Percentiles rank a stretch among this genome's conserved stretches.
Conservation (phyloP, 2,888 invertebrate species). For the Leucophenga montana region DNA sequence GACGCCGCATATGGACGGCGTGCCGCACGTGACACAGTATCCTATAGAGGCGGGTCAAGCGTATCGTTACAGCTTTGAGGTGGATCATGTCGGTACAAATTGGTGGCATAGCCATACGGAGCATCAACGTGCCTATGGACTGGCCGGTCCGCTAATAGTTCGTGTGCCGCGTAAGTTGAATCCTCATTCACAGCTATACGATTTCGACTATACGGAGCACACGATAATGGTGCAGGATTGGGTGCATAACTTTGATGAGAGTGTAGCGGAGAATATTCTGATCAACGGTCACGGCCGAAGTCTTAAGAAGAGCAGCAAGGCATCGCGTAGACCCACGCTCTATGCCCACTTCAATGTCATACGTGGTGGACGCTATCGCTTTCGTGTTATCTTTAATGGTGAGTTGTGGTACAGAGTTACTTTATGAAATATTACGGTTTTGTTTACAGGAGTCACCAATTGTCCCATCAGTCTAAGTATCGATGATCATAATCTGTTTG, state of each 20-base stretch:
- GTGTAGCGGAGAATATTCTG: conserved; percentile 60
- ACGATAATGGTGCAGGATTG: conserved; percentile 67
- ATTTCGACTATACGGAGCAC: conserved; percentile 65
- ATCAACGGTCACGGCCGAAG: conserved; percentile 67
- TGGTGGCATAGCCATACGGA: conserved; percentile 71
- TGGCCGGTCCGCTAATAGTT: conserved; percentile 63
- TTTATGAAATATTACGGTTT: background rate
- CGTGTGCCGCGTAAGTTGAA: conserved; percentile 56
- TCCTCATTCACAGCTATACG: conserved; percentile 61
- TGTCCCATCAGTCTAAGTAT: conserved; percentile 65
- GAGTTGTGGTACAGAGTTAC: conserved; percentile 21
- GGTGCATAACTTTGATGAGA: conserved; percentile 61
- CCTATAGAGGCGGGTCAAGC: conserved; percentile 68
- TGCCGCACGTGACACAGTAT: conserved; percentile 69
- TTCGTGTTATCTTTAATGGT: conserved; percentile 68
- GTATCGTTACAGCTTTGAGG: conserved; percentile 67
- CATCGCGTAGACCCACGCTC: conserved; percentile 48
- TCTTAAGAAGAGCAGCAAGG: conserved; percentile 43
- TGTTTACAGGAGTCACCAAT: conserved; percentile 57
- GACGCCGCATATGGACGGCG: conserved; percentile 70
- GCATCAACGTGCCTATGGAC: conserved; percentile 65
- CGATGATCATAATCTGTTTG: conserved; percentile 62
- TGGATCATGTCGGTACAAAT: conserved; percentile 64
- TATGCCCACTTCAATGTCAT: conserved; percentile 61
- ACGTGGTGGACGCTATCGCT: conserved; percentile 67